Conservation (phyloP, 2,797 vertebrate genomes). For the Periophthalmus magnuspinnatus region DNA sequence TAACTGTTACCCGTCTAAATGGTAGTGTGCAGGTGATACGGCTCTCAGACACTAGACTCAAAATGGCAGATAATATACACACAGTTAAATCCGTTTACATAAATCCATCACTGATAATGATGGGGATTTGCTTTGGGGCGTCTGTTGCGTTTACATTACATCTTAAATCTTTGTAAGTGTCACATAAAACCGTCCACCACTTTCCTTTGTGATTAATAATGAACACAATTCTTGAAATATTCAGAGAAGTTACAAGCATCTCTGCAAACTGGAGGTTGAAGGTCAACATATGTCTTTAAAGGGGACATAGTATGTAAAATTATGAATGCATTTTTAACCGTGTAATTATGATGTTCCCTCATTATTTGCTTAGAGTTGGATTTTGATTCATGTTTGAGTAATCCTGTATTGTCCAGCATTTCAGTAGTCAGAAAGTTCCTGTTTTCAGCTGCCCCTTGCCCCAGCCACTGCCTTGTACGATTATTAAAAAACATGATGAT, state of each 20-base stretch:
- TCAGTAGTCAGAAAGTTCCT: no score
- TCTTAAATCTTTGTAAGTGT: background rate
- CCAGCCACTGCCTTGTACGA: no score
- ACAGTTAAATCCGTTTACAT: background rate
- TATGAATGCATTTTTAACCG: no score
- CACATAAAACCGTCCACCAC: background rate
- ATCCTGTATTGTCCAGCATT: no score
- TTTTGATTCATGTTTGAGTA: no score
- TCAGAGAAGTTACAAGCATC: background rate
- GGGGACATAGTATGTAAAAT: no score
- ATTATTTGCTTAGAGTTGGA: no score
- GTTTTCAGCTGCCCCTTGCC: no score
- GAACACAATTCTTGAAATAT: background rate
- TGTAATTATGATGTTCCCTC: no score
- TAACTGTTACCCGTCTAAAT: conserved; percentile 10
- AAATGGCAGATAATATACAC: conserved; percentile 13
- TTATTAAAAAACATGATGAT: no score
- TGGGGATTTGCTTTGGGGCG: background rate
- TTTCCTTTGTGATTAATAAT: background rate
- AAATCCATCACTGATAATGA: conserved; percentile 4
- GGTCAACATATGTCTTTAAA: background rate
- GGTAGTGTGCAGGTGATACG: conserved; percentile 11
- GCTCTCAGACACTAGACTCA: conserved; percentile 7
- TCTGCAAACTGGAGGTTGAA: background rate
- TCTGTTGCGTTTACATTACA: background rate